These are phyloP conservation scores for Catotricha subobsoleta DNA, from an alignment of 2,888 invertebrate species.

Conservation along the genomic window DNA sequence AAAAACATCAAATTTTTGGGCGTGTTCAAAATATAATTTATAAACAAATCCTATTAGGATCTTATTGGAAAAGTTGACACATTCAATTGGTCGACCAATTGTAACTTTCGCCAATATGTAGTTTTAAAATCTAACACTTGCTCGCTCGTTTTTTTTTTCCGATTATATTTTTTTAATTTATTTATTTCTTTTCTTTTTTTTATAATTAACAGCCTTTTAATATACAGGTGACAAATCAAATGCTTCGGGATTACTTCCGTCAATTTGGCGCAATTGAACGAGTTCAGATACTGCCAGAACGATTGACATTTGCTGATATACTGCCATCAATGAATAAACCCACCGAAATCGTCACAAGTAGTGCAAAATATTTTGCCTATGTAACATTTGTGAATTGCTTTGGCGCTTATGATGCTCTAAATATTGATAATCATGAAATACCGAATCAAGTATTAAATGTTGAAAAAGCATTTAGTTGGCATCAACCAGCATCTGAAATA, in stretches of 20 bases:
- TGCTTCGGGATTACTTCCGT: background rate
- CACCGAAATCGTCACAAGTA: background rate
- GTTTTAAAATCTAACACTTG: too few species aligned
- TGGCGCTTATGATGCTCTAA: background rate
- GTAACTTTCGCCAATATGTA: too few species aligned
- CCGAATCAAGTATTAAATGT: background rate
- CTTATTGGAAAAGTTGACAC: too few species aligned
- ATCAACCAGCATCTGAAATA: background rate
- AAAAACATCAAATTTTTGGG: too few species aligned
- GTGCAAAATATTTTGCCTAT: slow-evolving; percentile 3
- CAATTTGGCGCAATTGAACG: slow-evolving; percentile 2
- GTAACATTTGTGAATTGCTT: background rate
- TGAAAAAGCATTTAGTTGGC: background rate
- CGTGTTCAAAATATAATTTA: too few species aligned
- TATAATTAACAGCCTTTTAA: too few species aligned
- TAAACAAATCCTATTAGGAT: too few species aligned
- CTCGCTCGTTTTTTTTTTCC: too few species aligned
- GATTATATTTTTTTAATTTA: too few species aligned
- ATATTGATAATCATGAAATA: background rate
- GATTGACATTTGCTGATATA: background rate
- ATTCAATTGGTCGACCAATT: too few species aligned
- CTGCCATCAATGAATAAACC: background rate
- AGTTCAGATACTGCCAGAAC: background rate
- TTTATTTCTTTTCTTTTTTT: background rate
- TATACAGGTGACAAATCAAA: background rate